Evolutionary conservation across 2,888 invertebrate genomes (phyloP).

Genomic region (Tuberolachnus salignus): DNA sequence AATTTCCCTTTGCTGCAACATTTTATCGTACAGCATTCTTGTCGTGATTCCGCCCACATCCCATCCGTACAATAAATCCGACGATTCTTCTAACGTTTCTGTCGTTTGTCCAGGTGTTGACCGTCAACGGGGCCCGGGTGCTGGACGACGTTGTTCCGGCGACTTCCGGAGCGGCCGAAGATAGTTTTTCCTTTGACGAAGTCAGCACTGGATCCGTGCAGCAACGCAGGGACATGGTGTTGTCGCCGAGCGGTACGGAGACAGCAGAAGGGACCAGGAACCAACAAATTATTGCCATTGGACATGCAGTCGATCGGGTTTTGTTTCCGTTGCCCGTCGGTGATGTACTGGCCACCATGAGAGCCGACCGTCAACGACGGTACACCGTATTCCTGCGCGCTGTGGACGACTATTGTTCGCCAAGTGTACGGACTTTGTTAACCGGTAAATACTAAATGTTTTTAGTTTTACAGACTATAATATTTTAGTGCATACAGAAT

Average conservation of each 20-base stretch:
- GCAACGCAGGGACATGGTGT: conserved; percentile 32
- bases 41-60: too few relatives aligned
- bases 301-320: conserved; percentile 80
- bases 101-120: conserved; percentile 69
- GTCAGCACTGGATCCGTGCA: background rate
- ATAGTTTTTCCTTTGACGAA: conserved; percentile 3
- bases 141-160: conserved; percentile 78
- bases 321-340: conserved; percentile 91
- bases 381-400: conserved; percentile 81
- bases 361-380: conserved; percentile 80
- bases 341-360: conserved; percentile 81
- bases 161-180: background rate
- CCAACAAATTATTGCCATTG: conserved; percentile 73
- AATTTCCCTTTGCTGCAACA: too few relatives aligned
- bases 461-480: too few relatives aligned
- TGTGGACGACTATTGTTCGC: conserved; percentile 64
- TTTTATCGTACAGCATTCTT: too few relatives aligned
- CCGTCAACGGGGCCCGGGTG: conserved; percentile 84
- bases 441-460: too few relatives aligned
- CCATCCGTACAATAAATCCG: too few relatives aligned
- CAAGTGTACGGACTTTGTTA: conserved; percentile 70
- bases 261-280: background rate
- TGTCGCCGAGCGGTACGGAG: background rate
- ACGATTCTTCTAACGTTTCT: background rate
- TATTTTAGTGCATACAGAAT: too few relatives aligned